A percentile compares a stretch with the other conserved stretches of the same genome.
Evolutionary conservation across 53 echinoderm and acorn worm species (phyloP).

Genomic region (Arbacia lixula): DNA sequence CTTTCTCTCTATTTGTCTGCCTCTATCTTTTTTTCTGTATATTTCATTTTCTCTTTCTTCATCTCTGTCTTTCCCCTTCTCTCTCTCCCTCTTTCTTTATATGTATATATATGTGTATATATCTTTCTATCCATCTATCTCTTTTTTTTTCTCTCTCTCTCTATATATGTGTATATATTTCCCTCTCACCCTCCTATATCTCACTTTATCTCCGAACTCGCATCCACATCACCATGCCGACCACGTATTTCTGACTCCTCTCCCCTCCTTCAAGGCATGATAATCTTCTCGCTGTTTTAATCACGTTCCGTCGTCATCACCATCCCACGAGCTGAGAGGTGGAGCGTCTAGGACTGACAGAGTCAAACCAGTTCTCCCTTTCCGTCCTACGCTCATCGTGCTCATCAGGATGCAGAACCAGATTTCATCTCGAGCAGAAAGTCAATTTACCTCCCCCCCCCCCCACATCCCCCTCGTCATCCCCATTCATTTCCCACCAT

Average conservation of each 20-base stretch:
- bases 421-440: no score
- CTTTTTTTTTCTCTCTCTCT: not conserved
- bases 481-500: no score
- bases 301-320: not conserved
- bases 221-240: not conserved
- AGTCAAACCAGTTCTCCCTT: no score
- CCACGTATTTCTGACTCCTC: not conserved
- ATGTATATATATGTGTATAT: not conserved
- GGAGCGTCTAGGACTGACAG: no score
- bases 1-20: not conserved
- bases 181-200: no score
- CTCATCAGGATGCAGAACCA: no score
- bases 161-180: not conserved
- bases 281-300: not conserved
- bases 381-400: no score
- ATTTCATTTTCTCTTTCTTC: not conserved
- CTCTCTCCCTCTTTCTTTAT: not conserved
- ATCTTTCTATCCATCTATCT: not conserved
- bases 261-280: no score
- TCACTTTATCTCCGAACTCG: no score
- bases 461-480: no score
- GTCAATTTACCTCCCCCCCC: no score
- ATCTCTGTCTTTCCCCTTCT: not conserved
- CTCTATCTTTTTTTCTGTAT: not conserved
- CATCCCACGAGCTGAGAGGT: no score